These are phyloP conservation scores for Watsonalla cultraria DNA, from an alignment of 2,888 invertebrate genomes.

Conservation along the genomic window DNA sequence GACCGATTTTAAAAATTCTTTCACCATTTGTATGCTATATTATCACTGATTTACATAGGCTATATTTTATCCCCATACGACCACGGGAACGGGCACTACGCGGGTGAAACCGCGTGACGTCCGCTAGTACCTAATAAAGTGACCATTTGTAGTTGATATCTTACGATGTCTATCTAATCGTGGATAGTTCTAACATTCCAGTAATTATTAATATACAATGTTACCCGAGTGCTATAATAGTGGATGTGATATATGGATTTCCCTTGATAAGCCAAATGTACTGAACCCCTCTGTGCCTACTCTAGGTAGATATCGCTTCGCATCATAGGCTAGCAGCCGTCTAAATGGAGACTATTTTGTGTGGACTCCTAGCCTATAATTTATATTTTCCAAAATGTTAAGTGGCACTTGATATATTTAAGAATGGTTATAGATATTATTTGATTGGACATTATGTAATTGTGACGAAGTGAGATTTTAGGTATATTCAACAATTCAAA, in stretches of 20 bases:
- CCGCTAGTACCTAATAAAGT: slow-evolving; percentile 7
- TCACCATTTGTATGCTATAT: too few species aligned
- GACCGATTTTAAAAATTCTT: too few species aligned
- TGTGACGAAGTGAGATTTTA: too few species aligned
- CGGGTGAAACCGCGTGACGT: too few species aligned
- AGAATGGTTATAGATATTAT: slow-evolving; percentile 6
- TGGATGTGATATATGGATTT: slow-evolving; percentile 73
- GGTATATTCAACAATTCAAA: too few species aligned
- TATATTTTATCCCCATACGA: too few species aligned
- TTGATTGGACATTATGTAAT: neutral
- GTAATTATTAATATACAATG: slow-evolving; percentile 13
- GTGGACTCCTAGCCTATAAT: slow-evolving; percentile 29
- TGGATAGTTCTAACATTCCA: slow-evolving; percentile 53
- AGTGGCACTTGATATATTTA: slow-evolving; percentile 38
- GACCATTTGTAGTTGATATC: slow-evolving; percentile 2
- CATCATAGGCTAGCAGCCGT: slow-evolving; percentile 11
- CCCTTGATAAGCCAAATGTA: slow-evolving; percentile 74
- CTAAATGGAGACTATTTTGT: slow-evolving; percentile 12
- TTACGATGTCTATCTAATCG: too few species aligned
- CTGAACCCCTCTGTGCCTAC: slow-evolving; percentile 78
- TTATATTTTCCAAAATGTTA: slow-evolving; percentile 35
- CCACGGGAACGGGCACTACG: too few species aligned
- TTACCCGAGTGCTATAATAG: slow-evolving; percentile 55
- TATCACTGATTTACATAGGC: too few species aligned
- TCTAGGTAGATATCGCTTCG: slow-evolving; percentile 57